Conservation (phyloP, 1,140 invertebrate genomes). For the Sipha flava region DNA sequence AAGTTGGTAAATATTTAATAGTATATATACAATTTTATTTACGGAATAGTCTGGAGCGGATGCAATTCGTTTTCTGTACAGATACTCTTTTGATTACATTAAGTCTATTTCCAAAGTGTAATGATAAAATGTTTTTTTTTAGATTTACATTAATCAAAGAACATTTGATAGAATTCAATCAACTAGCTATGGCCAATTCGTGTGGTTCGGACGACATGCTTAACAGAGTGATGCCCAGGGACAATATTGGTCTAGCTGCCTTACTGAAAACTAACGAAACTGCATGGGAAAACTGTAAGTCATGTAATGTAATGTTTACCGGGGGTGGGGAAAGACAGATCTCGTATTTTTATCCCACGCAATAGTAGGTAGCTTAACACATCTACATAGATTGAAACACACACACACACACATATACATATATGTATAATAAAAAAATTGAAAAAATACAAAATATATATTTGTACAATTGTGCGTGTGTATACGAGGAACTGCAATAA, state of each 20-base stretch:
- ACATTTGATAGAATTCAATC: slow-evolving; percentile 95
- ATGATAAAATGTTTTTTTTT: slow-evolving; percentile 40
- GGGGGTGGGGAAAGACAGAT: no score
- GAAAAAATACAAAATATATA: no score
- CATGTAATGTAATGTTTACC: no score
- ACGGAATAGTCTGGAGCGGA: background rate
- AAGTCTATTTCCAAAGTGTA: background rate
- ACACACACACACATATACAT: background rate
- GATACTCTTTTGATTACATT: background rate
- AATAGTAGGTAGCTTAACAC: no score
- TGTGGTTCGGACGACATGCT: slow-evolving; percentile 98
- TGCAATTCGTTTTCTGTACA: background rate
- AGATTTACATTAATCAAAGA: slow-evolving; percentile 93
- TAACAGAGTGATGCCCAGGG: slow-evolving; percentile 98
- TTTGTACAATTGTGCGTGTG: no score
- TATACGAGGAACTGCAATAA: no score
- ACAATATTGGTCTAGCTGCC: slow-evolving; percentile 96
- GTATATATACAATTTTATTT: background rate
- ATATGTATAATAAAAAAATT: no score
- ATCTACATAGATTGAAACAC: no score
- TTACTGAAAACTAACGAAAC: slow-evolving; percentile 87
- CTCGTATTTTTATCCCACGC: no score
- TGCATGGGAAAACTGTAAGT: slow-evolving; percentile 80
- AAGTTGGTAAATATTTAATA: background rate
- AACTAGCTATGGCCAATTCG: slow-evolving; percentile 95